Evolutionary conservation across 2,797 vertebrate species (phyloP).

Genomic region (Halcyon chelicuti): DNA sequence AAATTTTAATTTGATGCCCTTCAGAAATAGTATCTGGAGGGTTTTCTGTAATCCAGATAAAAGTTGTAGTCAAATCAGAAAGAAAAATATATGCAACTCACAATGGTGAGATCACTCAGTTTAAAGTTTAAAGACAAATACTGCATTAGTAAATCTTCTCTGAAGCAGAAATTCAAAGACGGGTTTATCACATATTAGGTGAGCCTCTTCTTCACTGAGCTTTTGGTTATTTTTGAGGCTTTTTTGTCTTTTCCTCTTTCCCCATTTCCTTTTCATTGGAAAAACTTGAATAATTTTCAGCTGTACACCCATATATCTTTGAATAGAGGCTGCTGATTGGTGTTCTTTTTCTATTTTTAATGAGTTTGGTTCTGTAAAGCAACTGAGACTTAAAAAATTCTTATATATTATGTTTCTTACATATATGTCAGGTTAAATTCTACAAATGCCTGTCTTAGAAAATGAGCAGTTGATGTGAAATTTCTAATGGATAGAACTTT

Average conservation of each 20-base stretch:
- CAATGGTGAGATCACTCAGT: not conserved
- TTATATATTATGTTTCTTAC: not conserved
- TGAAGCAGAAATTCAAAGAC: not conserved
- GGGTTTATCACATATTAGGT: not conserved
- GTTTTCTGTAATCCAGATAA: not conserved
- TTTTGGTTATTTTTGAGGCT: not conserved
- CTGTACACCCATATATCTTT: not conserved
- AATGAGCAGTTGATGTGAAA: not conserved
- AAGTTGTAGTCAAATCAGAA: not conserved
- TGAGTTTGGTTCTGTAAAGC: not conserved
- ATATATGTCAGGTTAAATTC: not conserved
- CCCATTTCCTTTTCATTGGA: not conserved
- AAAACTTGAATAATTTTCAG: not conserved
- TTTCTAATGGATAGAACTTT: not conserved
- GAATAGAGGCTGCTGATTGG: not conserved
- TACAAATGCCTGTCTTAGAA: not conserved
- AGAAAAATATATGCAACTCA: not conserved
- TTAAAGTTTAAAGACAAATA: not conserved
- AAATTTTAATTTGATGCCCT: not conserved
- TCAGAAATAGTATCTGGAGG: not conserved
- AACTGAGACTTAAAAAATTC: not conserved
- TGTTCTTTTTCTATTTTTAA: not conserved
- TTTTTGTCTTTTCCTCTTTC: not conserved
- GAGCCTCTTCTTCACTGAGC: not conserved
- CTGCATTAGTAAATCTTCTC: not conserved